Base-by-base conservation (phyloP, 2,888 invertebrate genomes). In the Aquatica leii region DNA sequence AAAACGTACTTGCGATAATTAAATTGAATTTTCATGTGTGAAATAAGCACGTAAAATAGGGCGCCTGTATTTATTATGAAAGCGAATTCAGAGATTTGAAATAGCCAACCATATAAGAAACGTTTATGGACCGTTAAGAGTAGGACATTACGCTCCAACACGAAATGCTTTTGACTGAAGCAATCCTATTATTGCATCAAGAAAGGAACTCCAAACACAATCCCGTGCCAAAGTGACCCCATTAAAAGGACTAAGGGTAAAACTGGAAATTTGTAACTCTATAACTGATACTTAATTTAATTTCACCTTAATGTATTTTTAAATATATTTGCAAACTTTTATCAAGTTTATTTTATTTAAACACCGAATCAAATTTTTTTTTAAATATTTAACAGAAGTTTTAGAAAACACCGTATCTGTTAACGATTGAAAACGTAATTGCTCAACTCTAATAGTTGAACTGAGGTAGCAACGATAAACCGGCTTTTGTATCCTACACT, bases 1-100 rank as follows among this genome's bases (percentile, higher is more conserved):
- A n/a, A 46, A 34, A 58, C 52, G 48, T 62, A 71, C 70, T 72
- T 59, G 69, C 59, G 56, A 65, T 74, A 74, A 74, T 74, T 74
- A 67, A 71, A 74, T 74, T 74, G 73, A 74, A 74, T 74, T 74
- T 74, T 74, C 74, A 74, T 74, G 73, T 59, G 67, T 60, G 63
- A 59, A 48, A 43, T 67, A 65, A 66, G 69, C 72, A 70, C 69
- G 66, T 68, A 70, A 68, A 71, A 64, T 64, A 64, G 65, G 67
- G 68, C 69, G 68, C 67, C 69, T 65, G 68, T 74, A 72, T 74
- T 73, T 74, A 46, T 46, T 46, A 70, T 71, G 70, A 71, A 73
- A 71, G 71, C 68, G 66, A 64, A 67, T 65, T 65, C 69, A 62
- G 65, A 68, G 69, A 70, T 73, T 70, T 70, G 69, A 70, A 73